Evolutionary conservation across 1,140 invertebrate genomes (phyloP).

Genomic region (Tenebrio molitor): DNA sequence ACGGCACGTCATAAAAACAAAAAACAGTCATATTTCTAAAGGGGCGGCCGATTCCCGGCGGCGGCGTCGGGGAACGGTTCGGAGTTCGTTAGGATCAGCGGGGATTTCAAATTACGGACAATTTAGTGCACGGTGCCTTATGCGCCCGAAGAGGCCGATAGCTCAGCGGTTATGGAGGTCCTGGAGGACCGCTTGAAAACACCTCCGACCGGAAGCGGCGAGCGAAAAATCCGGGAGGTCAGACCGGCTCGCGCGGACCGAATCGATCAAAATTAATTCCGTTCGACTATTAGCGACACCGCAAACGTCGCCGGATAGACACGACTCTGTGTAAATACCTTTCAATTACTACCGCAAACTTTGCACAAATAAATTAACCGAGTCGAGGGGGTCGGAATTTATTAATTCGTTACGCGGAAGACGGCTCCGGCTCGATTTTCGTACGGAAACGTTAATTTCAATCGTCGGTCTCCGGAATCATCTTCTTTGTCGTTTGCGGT

Average conservation of each 20-base stretch:
- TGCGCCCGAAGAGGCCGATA: conserved; percentile 48
- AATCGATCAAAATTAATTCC: conserved; percentile 25
- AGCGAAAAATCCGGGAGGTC: no score
- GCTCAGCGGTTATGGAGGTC: conserved; percentile 36
- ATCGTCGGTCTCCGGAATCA: no score
- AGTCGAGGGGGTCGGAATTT: conserved; percentile 4
- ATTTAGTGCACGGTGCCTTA: conserved; percentile 51
- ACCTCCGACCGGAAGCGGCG: neutral
- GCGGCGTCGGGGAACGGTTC: neutral
- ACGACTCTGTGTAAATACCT: conserved; percentile 34
- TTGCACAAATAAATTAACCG: conserved; percentile 33
- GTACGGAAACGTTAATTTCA: no score
- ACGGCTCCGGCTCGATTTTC: neutral
- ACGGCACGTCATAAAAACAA: conserved; percentile 20
- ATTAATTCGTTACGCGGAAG: neutral
- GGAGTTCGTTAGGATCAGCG: conserved; percentile 30
- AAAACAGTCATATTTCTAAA: conserved; percentile 23
- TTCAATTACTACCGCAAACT: conserved; percentile 20
- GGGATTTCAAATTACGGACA: conserved; percentile 52
- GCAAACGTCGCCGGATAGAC: conserved; percentile 10
- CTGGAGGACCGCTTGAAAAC: neutral
- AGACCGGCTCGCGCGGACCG: no score
- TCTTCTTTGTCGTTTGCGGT: no score
- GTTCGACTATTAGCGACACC: conserved; percentile 29
- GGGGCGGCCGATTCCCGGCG: conserved; percentile 4